Evolutionary conservation across 1,140 invertebrate species (phyloP).

Genomic region (Pseudomyrmex flavicornis): DNA sequence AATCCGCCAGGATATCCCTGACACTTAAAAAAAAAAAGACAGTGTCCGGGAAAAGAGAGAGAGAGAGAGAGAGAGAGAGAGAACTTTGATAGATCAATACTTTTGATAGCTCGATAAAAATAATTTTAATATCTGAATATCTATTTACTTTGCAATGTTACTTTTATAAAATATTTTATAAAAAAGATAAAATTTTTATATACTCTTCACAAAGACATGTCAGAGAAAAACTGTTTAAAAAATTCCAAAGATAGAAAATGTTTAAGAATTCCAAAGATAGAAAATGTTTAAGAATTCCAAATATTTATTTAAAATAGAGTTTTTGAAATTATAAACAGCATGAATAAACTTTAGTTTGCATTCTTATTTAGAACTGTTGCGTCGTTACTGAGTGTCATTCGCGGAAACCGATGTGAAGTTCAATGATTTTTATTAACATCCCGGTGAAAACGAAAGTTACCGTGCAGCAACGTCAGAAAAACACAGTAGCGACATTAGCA

Average conservation of each 20-base stretch:
- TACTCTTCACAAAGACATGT: background rate
- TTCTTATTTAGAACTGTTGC: background rate
- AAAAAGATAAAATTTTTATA: background rate
- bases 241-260: background rate
- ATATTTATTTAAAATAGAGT: background rate
- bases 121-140: slow-evolving; percentile 26
- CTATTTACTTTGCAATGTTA: background rate
- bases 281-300: background rate
- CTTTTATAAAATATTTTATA: background rate
- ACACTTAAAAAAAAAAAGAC: no score
- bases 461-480: slow-evolving; percentile 44
- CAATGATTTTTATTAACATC: slow-evolving; percentile 69
- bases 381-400: slow-evolving; percentile 2
- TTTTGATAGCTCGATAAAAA: background rate
- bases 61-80: no score
- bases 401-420: slow-evolving; percentile 49
- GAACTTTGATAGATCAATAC: background rate
- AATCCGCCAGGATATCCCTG: no score
- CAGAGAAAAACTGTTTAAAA: background rate
- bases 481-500: slow-evolving; percentile 47
- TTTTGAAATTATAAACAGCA: background rate
- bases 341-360: background rate
- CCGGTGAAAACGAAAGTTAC: slow-evolving; percentile 75
- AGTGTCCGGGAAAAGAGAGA: no score
- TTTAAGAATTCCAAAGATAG: background rate